A percentile compares a stretch with the other conserved stretches of the same genome.
Conservation (phyloP, 2,888 invertebrate genomes). For the Eurytoma californica region DNA sequence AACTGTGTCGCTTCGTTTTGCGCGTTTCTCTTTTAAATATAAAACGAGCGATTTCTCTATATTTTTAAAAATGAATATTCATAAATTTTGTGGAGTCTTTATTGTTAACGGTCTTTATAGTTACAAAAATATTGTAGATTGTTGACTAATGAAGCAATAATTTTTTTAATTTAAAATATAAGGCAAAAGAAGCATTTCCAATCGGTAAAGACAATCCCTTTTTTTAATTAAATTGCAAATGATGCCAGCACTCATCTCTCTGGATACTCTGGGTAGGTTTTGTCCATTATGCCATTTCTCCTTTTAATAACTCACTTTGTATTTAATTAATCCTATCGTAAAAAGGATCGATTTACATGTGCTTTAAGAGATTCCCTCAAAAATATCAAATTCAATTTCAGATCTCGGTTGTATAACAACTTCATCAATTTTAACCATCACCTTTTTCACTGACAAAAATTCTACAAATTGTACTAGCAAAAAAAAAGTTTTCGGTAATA, state of each 20-base stretch:
- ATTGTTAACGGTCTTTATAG: background rate
- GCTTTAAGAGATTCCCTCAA: too few species aligned
- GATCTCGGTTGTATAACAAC: too few species aligned
- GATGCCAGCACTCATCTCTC: background rate
- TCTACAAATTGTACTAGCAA: too few species aligned
- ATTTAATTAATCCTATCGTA: conserved; percentile 25
- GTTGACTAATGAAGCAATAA: background rate
- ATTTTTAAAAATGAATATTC: background rate
- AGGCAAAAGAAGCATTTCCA: background rate
- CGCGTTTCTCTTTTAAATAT: background rate
- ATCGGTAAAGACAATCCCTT: conserved; percentile 12
- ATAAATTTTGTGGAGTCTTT: background rate
- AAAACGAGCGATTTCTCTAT: background rate
- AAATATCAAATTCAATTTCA: too few species aligned
- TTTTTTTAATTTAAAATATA: background rate
- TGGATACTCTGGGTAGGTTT: background rate
- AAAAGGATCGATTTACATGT: background rate
- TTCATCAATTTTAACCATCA: too few species aligned
- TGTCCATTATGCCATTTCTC: conserved; percentile 5
- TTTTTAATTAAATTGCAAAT: conserved; percentile 31
- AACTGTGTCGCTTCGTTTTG: background rate
- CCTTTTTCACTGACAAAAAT: too few species aligned
- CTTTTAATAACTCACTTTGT: conserved; percentile 12
- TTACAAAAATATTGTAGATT: background rate
- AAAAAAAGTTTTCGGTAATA: too few species aligned